phyloP scores from a whole-genome alignment of 2,797 vertebrate genomes.

The Glossophaga mutica region DNA sequence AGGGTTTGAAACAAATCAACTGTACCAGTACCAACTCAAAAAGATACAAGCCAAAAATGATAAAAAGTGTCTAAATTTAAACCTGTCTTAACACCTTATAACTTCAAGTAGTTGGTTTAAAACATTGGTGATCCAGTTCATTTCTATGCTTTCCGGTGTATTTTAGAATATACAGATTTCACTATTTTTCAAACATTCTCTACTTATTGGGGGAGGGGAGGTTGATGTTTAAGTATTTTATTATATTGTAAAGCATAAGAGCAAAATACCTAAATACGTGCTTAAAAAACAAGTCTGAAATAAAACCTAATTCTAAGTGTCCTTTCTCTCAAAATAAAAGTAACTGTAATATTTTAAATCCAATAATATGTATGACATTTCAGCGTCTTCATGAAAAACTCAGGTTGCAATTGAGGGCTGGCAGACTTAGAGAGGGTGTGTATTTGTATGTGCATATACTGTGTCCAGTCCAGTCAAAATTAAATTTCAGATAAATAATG shows the following conservation, averaged over 20 bases:
- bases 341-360: background rate
- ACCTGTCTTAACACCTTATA: background rate
- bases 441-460: background rate
- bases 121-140: background rate
- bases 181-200: background rate
- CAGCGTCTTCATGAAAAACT: background rate
- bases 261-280: background rate
- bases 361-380: background rate
- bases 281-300: background rate
- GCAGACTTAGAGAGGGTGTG: background rate
- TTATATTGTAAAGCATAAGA: background rate
- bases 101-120: background rate
- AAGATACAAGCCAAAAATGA: background rate
- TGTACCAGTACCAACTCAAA: background rate
- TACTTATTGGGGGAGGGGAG: background rate
- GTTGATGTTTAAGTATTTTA: background rate
- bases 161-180: background rate
- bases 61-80: background rate
- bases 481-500: background rate
- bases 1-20: background rate
- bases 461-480: background rate
- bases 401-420: background rate
- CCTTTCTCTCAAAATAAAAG: conserved; percentile 17
- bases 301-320: background rate
- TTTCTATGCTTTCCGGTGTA: background rate